phyloP scores from a whole-genome alignment of 2,113 vertebrate species.

The Orycteropus afer region DNA sequence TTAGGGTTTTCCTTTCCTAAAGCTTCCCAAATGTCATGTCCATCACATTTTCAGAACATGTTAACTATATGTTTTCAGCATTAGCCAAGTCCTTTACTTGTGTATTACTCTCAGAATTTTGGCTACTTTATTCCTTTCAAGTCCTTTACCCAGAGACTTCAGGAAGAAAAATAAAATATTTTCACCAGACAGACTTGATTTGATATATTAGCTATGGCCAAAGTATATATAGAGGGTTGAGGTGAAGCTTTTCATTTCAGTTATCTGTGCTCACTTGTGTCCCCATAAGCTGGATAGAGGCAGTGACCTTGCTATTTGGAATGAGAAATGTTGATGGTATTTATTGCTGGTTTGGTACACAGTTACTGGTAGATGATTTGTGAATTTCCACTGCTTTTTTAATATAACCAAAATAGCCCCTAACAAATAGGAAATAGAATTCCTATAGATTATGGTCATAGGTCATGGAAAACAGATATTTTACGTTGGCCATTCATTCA shows the following conservation, averaged over 20 bases:
- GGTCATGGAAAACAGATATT: not conserved
- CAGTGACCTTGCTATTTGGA: slow-evolving; percentile 9
- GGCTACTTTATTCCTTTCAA: not conserved
- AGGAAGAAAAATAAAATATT: not conserved
- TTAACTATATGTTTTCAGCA: not conserved
- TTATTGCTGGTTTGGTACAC: not conserved
- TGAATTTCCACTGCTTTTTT: not conserved
- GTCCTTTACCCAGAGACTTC: not conserved
- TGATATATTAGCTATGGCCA: not conserved
- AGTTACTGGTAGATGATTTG: not conserved
- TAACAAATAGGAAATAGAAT: not conserved
- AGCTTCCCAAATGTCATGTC: not conserved
- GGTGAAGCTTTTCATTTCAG: not conserved
- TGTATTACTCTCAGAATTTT: not conserved
- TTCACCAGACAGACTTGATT: not conserved
- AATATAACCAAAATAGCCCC: not conserved
- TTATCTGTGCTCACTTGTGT: not conserved
- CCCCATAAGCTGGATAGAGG: not conserved
- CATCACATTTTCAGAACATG: not conserved
- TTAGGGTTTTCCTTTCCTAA: not conserved
- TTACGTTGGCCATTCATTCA: not conserved
- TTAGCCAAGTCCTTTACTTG: not conserved
- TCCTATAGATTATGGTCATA: not conserved
- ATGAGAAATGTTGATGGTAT: not conserved
- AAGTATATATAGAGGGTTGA: not conserved